Evolutionary conservation across 1,140 invertebrate genomes (phyloP), one percentile per base, ranked within the genome.

Genomic region (Cataglyphis hispanica): DNA sequence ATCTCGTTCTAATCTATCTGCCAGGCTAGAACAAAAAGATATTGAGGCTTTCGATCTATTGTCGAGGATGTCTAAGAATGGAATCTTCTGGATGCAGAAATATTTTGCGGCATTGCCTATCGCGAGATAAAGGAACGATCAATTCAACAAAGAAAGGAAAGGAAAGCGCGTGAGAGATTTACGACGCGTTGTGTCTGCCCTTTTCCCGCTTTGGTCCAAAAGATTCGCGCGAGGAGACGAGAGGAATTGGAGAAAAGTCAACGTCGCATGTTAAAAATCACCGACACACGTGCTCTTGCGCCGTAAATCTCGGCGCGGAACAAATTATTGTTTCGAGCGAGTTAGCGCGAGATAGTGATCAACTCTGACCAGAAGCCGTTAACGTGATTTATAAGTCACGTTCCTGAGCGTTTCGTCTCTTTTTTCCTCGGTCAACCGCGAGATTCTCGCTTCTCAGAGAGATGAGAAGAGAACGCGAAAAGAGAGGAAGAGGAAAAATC

Each of bases 281-380:
- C 34, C 50, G 27, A 72, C 25, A 40, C 16, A 40, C 34, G 25
- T n/a, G 10, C 16, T 66, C 19, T 16, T 1, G 27, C 50, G 4
- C 3, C 19, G 11, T 60, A 81, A 81, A 81, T 81, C 58, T 81
- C 53, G 25, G 7, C 16, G 10, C 10, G 34, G 6, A 72, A 19
- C 66, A 81, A 70, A 72, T 81, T 81, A 58, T 70, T 70, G 67
- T 69, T 50, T 58, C 11, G 22, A n/a, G 11, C 37, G 78, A 80
- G 37, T 70, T 81, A 56, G 25, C 16, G 50, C 77, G 25, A 58
- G 66, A 78, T 78, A 53, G 61, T 37, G 70, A 81, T 81, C 66
- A 66, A 19, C 19, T 81, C 50, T 72, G 78, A 70, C 50, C 50
- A 60, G 25, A 70, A 81, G 60, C 37, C 46, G 13, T 85, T 78